These are phyloP conservation scores for Pelodytes ibericus DNA, from an alignment of 2,797 vertebrate genomes.

Conservation along the genomic window DNA sequence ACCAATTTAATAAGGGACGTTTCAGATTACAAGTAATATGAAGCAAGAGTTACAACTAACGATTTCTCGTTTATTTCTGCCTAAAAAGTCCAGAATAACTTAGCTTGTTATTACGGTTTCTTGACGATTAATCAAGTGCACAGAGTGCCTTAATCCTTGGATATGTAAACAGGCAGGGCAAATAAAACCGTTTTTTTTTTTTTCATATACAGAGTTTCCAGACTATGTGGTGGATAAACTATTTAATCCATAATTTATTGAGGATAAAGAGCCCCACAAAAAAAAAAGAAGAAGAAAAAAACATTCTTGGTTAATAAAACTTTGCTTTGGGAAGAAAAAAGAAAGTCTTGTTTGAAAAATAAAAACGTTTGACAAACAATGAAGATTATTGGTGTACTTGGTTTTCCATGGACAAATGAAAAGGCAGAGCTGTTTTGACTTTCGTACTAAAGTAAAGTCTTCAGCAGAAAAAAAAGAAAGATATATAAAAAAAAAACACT, in stretches of 20 bases:
- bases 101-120: too few relatives aligned
- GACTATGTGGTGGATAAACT: too few relatives aligned
- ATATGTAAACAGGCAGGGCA: too few relatives aligned
- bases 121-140: too few relatives aligned
- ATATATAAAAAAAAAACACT: neutral
- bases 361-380: neutral
- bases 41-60: constrained; percentile 43
- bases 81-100: constrained; percentile 64
- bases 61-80: constrained; percentile 59
- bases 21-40: constrained; percentile 61
- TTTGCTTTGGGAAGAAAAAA: too few relatives aligned
- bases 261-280: too few relatives aligned
- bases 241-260: constrained; percentile 49
- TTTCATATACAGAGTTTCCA: too few relatives aligned
- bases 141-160: too few relatives aligned
- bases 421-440: too few relatives aligned
- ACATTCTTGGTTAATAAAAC: too few relatives aligned
- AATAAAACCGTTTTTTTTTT: too few relatives aligned
- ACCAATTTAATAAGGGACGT: constrained; percentile 53
- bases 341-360: neutral
- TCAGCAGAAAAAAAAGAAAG: neutral
- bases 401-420: neutral
- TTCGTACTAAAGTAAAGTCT: neutral
- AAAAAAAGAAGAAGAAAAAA: too few relatives aligned
- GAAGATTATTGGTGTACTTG: neutral